Conservation (phyloP, 2,888 invertebrate genomes). For the Ptilodon capucinus region DNA sequence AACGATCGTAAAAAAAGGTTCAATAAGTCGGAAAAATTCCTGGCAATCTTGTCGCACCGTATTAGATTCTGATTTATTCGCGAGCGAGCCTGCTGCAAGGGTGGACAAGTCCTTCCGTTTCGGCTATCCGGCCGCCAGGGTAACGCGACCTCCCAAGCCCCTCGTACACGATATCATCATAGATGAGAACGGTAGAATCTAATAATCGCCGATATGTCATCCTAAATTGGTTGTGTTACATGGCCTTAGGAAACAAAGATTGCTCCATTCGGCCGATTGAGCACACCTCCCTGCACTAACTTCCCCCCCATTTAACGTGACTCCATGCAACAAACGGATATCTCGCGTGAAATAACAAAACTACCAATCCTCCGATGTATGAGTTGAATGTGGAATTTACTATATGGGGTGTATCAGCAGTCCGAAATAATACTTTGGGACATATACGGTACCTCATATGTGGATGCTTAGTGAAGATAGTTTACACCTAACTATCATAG, state of each 20-base stretch:
- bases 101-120: slow-evolving; percentile 66
- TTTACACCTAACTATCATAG: too few species aligned
- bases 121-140: slow-evolving; percentile 45
- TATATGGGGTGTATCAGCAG: slow-evolving; percentile 11
- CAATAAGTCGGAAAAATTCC: slow-evolving; percentile 72
- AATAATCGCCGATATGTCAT: slow-evolving; percentile 53
- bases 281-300: slow-evolving; percentile 75
- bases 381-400: slow-evolving; percentile 49
- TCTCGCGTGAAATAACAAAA: slow-evolving; percentile 80
- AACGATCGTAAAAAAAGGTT: slow-evolving; percentile 52
- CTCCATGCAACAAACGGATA: slow-evolving; percentile 78
- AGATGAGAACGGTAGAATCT: slow-evolving; percentile 24
- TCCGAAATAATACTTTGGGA: too few species aligned
- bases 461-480: too few species aligned
- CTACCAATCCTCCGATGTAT: slow-evolving; percentile 65
- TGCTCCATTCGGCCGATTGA: slow-evolving; percentile 76
- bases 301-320: slow-evolving; percentile 81
- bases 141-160: slow-evolving; percentile 45
- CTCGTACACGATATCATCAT: slow-evolving; percentile 15
- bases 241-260: slow-evolving; percentile 79
- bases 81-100: slow-evolving; percentile 56
- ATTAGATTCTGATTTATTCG: slow-evolving; percentile 79
- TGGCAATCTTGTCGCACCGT: slow-evolving; percentile 70
- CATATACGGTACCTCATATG: too few species aligned
- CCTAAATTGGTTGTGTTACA: slow-evolving; percentile 56